phyloP scores from a whole-genome alignment of 1,140 invertebrate species.

The Aradophagus sp. region DNA sequence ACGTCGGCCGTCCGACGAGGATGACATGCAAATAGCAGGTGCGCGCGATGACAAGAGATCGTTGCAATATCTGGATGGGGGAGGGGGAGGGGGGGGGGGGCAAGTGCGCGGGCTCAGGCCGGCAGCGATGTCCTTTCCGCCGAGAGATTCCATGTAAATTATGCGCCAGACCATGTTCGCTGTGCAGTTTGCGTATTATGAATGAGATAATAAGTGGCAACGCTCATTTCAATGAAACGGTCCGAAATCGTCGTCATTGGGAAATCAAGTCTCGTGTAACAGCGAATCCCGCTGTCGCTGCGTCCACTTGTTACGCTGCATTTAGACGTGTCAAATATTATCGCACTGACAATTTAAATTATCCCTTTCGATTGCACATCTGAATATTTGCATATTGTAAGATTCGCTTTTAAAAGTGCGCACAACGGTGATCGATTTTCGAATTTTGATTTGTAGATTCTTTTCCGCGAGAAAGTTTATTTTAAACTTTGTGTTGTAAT shows the following conservation, averaged over 20 bases:
- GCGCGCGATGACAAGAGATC: conserved; percentile 50
- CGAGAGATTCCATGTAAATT: conserved; percentile 57
- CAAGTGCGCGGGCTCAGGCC: conserved; percentile 4
- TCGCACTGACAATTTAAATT: conserved; percentile 13
- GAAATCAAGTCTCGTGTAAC: conserved; percentile 25
- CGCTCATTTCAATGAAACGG: conserved; percentile 38
- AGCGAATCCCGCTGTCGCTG: conserved; percentile 11
- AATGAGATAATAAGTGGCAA: conserved; percentile 54
- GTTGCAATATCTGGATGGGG: conserved; percentile 60
- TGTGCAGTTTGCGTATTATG: conserved; percentile 53
- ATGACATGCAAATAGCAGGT: conserved; percentile 49
- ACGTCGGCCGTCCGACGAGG: conserved; percentile 38
- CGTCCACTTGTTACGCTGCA: conserved; percentile 6
- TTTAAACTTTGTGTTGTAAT: too few relatives aligned
- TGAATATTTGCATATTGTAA: too few relatives aligned
- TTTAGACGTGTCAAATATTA: conserved; percentile 16
- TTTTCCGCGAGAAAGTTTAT: too few relatives aligned
- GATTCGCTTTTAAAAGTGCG: too few relatives aligned
- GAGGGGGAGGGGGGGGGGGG: conserved; percentile 55
- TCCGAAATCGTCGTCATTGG: conserved; percentile 34
- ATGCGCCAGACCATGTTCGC: conserved; percentile 45
- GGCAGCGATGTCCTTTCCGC: conserved; percentile 8
- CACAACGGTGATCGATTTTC: too few relatives aligned
- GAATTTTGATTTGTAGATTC: too few relatives aligned
- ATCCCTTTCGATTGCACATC: too few relatives aligned